Conservation (phyloP, 2,113 vertebrate species). For the Coptodon bakossiorum region DNA sequence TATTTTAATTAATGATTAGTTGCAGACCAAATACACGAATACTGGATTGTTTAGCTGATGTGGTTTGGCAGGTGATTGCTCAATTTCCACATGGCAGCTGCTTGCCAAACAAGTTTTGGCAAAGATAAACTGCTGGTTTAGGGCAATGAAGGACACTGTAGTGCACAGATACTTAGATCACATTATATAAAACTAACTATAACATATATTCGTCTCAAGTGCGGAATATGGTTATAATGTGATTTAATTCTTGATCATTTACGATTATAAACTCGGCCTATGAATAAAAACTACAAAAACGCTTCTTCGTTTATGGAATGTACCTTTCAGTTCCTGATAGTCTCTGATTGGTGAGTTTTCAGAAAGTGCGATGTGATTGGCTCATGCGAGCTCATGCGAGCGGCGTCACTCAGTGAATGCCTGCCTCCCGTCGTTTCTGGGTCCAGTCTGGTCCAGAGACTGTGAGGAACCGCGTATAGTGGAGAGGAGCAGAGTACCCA, state of each 20-base stretch:
- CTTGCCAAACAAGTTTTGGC: background rate
- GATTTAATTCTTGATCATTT: background rate
- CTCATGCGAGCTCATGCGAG: slow-evolving; percentile 56
- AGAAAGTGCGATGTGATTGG: slow-evolving; percentile 52
- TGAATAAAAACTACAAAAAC: slow-evolving; percentile 57
- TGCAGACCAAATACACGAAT: background rate
- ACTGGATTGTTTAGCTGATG: background rate
- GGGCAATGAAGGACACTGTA: background rate
- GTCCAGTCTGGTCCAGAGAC: slow-evolving; percentile 30
- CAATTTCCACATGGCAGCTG: background rate
- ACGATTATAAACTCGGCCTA: background rate
- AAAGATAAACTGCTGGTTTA: background rate
- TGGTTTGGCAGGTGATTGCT: background rate
- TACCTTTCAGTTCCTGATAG: background rate
- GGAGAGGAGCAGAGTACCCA: background rate
- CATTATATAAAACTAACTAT: background rate
- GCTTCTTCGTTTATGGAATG: background rate
- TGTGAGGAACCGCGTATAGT: background rate
- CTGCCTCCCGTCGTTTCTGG: slow-evolving; percentile 13
- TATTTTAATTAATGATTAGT: background rate
- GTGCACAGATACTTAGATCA: background rate
- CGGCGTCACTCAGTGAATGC: slow-evolving; percentile 26
- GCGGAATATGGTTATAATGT: background rate
- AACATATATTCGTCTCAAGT: background rate
- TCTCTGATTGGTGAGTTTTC: background rate